Base-by-base conservation (phyloP, 2,797 vertebrate species). In the Acestrorhynchus altus region DNA sequence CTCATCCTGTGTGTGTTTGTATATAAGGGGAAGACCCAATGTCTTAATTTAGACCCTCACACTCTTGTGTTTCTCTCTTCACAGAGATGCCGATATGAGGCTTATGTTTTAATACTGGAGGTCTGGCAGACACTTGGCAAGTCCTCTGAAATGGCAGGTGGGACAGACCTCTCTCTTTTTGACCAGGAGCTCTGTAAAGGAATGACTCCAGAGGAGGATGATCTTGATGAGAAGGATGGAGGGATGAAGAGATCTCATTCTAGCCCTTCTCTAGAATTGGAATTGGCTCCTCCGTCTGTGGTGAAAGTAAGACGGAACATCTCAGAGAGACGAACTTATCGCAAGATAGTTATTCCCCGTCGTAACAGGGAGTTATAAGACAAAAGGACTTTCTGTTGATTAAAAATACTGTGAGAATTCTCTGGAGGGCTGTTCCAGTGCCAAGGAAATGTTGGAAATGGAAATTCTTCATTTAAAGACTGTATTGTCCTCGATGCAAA, bases 21-120 rank as follows among this genome's bases (percentile, higher is more conserved):
- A 35, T 54, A 5, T 31, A 20, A n/a, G 10, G 2, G n/a, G 4
- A 60, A 18, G 6, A 16, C 57, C 52, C 22, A 56, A 5, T 52
- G 22, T 4, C 24, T 60, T 15, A 4, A 16, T 57, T 26, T 11
- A 57, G 22, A 26, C 6, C n/a, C 0, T 57, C 26, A 57, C 28
- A 16, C 8, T 35, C 1, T 8, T 16, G 1, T 0, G 24, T 35
- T 28, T 11, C 28, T 47, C 18, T 35, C 57, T 65, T n/a, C 4
- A 1, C 90, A 98, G 96, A 93, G 92, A 77, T 89, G 86, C 42
- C 95, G 96, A n/a, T 96, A 96, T 0, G 94, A 96, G 90, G 93
- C 77, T 0, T 98, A 96, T 2, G 86, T 94, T 46, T 87, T 84
- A 72, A 88, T 94, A 57, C 87, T 98, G 86, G 90, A 94, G 80